Evolutionary conservation across 92 coral and sea anemone species (phyloP), one percentile per base, ranked within the genome.

Genomic region (Virgularia gustaviana): DNA sequence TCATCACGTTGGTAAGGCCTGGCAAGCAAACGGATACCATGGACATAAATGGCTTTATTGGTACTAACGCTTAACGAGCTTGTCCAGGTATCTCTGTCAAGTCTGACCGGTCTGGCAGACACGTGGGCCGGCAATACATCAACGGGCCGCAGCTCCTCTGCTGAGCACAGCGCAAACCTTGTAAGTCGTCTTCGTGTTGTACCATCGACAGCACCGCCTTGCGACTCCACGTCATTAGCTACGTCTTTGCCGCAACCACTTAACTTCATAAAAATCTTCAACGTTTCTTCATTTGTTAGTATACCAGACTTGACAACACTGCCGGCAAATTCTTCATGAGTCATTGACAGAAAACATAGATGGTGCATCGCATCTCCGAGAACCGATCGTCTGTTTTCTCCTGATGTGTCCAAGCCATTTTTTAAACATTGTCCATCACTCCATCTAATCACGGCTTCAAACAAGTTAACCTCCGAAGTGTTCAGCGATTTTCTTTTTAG

Each of bases 311-410:
- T 70, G 31, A 79, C 72, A 2, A 86, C 87, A 30, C 59, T 41
- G 35, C 75, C 65, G 6, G 56, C 75, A 78, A 86, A 86, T 59
- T 82, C 74, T 20, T 72, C 49, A 32, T 72, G 82, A 0, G 85
- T 59, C 81, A 86, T 86, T 53, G 83, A 53, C 38, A 81, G 90
- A 53, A 86, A 86, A 0, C 90, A 82, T 3, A 86, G 45, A 23
- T 67, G 70, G 35, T 70, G 58, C 4, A 87, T 36, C 2, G 73
- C 83, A 49, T 45, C 45, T 37, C 75, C 84, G 30, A 59, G 79
- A 11, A 63, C 56, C 32, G 55, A 9, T 22, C 55, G 47, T 59
- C 32, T 57, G 10, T 43, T 39, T 2, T 44, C 53, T 8, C 34
- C 51, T 16, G 22, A 37, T 15, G 9, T 25, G 6, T 63, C 71